phyloP scores from a whole-genome alignment of 2,888 invertebrate genomes.

The Epinotia brunnichana region DNA sequence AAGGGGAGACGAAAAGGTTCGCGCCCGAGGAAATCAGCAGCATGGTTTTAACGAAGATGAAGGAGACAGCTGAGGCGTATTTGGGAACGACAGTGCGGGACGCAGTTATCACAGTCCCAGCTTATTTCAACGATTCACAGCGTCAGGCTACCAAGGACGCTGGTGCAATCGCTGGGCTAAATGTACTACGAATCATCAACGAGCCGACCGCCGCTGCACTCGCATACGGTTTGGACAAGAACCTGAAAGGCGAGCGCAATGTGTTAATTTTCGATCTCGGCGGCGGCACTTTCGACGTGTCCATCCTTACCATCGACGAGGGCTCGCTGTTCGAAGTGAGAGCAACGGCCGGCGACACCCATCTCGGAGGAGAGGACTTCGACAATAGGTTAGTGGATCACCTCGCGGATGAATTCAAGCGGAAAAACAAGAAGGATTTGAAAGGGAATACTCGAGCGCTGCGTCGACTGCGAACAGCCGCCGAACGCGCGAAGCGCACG shows the following conservation, averaged over 20 bases:
- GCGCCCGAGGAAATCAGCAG: slow-evolving; percentile 24
- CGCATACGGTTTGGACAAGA: slow-evolving; percentile 18
- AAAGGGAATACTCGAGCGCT: slow-evolving; percentile 11
- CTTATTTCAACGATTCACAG: slow-evolving; percentile 24
- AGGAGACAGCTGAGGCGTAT: slow-evolving; percentile 22
- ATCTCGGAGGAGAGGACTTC: slow-evolving; percentile 88
- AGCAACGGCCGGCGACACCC: slow-evolving; percentile 90
- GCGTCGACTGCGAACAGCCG: slow-evolving; percentile 20
- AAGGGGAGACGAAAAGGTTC: slow-evolving; percentile 19
- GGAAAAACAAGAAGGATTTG: slow-evolving; percentile 22
- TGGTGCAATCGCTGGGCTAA: slow-evolving; percentile 11
- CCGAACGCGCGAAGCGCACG: slow-evolving; percentile 17
- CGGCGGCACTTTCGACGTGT: slow-evolving; percentile 88
- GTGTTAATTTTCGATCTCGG: slow-evolving; percentile 53
- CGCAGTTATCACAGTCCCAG: slow-evolving; percentile 20
- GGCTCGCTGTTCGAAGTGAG: slow-evolving; percentile 88
- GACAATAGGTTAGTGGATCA: slow-evolving; percentile 66
- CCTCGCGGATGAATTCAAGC: slow-evolving; percentile 9
- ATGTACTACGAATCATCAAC: slow-evolving; percentile 16
- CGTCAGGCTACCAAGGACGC: slow-evolving; percentile 12
- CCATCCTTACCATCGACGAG: slow-evolving; percentile 89
- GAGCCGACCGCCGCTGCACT: slow-evolving; percentile 21
- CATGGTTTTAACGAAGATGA: slow-evolving; percentile 26
- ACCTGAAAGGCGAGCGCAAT: slow-evolving; percentile 15
- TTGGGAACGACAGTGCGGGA: slow-evolving; percentile 23